These are phyloP conservation scores for Physella acuta DNA, from an alignment of 1,140 invertebrate genomes.

Conservation along the genomic window DNA sequence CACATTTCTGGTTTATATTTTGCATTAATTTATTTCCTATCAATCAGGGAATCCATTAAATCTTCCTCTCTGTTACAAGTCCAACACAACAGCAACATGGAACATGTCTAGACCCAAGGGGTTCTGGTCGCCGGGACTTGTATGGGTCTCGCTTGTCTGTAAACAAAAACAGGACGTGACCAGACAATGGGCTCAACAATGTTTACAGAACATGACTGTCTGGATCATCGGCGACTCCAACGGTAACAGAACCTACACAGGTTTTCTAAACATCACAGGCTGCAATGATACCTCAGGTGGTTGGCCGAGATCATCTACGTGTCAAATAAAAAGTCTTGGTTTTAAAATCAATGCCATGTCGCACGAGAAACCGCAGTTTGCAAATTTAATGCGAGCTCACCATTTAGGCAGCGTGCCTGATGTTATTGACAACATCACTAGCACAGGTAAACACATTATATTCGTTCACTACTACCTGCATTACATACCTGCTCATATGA, in stretches of 20 bases:
- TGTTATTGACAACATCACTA: neutral
- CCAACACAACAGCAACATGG: slow-evolving; percentile 2
- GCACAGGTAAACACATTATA: slow-evolving; percentile 1
- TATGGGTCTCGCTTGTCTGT: neutral
- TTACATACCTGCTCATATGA: neutral
- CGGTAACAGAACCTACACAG: neutral
- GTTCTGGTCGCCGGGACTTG: neutral
- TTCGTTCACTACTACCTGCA: slow-evolving; percentile 20
- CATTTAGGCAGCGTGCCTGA: neutral
- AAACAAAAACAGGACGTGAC: neutral
- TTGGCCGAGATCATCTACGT: neutral
- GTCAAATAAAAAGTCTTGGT: neutral
- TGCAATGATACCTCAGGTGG: too few relatives aligned
- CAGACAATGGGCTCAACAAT: neutral
- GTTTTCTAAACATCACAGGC: neutral
- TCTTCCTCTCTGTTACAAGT: too few relatives aligned
- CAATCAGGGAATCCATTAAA: too few relatives aligned
- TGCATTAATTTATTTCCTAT: too few relatives aligned
- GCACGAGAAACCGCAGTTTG: neutral
- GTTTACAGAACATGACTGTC: neutral
- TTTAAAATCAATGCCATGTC: neutral
- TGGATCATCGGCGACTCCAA: slow-evolving; percentile 17
- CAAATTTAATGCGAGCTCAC: too few relatives aligned
- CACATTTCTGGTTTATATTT: too few relatives aligned
- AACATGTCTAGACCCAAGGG: neutral